Percentiles rank a stretch among this genome's conserved stretches.
Evolutionary conservation across 1,140 invertebrate species (phyloP).

Genomic region (Phthorimaea operculella): DNA sequence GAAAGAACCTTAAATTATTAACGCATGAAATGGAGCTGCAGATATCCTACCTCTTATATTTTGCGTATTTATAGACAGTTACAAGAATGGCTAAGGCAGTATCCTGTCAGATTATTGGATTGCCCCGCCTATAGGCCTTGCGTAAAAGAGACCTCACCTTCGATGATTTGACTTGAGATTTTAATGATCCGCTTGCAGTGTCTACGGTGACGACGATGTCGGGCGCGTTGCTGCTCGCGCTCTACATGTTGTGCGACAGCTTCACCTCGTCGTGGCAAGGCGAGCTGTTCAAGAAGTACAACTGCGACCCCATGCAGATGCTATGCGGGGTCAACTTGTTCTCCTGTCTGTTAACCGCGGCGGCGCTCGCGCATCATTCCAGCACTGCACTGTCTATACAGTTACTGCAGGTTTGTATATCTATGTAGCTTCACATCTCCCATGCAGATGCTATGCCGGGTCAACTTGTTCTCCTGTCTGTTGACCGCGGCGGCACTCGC

Average conservation of each 20-base stretch:
- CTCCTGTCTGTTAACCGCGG: conserved; percentile 66
- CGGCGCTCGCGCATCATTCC: conserved; percentile 67
- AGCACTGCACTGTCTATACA: conserved; percentile 11
- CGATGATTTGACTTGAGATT: too few species aligned
- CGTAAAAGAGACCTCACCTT: too few species aligned
- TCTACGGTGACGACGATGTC: conserved; percentile 82
- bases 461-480: conserved; percentile 2
- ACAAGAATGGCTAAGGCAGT: too few species aligned
- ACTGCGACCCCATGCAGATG: conserved; percentile 90
- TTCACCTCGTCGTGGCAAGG: conserved; percentile 99
- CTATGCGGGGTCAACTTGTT: conserved; percentile 3
- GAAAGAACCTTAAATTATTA: too few species aligned
- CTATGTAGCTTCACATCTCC: too few species aligned
- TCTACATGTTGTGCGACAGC: conserved; percentile 96
- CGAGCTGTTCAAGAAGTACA: conserved; percentile 86
- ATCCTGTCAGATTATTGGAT: too few species aligned
- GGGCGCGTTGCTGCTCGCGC: conserved; percentile 85
- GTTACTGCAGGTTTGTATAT: conserved; percentile 29
- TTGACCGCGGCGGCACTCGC: conserved; percentile 75
- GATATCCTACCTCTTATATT: too few species aligned
- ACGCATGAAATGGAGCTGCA: too few species aligned
- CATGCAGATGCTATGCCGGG: conserved; percentile 78
- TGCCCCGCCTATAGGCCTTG: too few species aligned
- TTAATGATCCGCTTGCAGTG: conserved; percentile 15
- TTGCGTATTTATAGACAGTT: too few species aligned